Evolutionary conservation across 2,888 invertebrate species (phyloP), one percentile per base, ranked within the genome.

Genomic region (Cordilura impudica): DNA sequence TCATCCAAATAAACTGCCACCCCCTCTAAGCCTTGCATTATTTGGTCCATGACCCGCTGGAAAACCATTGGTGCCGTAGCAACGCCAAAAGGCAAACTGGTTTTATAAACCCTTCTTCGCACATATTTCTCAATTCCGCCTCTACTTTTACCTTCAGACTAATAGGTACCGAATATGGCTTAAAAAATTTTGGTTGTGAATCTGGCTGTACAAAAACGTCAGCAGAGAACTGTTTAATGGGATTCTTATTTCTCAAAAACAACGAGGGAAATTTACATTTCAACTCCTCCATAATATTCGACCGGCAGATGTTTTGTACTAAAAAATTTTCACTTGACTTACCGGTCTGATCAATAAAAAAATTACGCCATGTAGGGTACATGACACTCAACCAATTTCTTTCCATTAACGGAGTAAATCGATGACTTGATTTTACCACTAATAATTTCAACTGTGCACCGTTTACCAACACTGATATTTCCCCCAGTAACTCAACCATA

Each of bases 161-260:
- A 45, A 61, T 35, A 16, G 69, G 67, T 12, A 49, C 56, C 18
- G 67, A 16, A 69, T 75, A 65, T 58, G 8, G 67, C 16, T 74
- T 74, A 16, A 16, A 74, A 77, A 77, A 66, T 47, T 71, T 77
- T 23, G 60, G 51, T 16, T 76, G 65, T 29, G 70, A 26, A n/a
- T 53, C 45, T 29, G 69, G 49, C 16, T 67, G 39, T 19, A 53
- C 45, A 29, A 10, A 69, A 63, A 63, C 31, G 23, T 73, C 54
- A 14, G 61, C 63, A 5, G 35, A 49, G 29, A 47, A 69, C 1
- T 29, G 19, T 26, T 51, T 51, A 35, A 65, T 65, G 1, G 65
- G 65, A 53, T 51, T 26, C 19, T 21, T 49, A 16, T 53, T 65
- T 10, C 39, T 19, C 5, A n/a, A 51, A n/a, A n/a, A n/a, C n/a